These are phyloP conservation scores for Exephanes ischioxanthus DNA, from an alignment of 2,888 invertebrate species.

Conservation along the genomic window DNA sequence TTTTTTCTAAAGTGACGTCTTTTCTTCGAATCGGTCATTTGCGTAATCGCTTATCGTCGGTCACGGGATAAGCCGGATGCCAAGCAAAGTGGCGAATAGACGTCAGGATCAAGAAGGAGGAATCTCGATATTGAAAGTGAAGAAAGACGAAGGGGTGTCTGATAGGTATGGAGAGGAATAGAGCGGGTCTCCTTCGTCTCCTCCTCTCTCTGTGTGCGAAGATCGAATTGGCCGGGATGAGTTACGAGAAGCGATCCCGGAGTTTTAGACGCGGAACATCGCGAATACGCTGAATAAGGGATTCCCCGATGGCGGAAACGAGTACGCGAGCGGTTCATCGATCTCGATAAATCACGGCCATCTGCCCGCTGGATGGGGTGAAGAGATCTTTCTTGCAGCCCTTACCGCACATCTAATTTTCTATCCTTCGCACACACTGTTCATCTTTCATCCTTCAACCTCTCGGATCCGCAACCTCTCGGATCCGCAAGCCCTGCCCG, in stretches of 20 bases:
- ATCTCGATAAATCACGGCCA: conserved; percentile 75
- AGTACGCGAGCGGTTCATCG: conserved; percentile 64
- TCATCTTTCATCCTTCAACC: conserved; percentile 23
- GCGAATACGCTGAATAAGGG: conserved; percentile 72
- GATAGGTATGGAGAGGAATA: conserved; percentile 24
- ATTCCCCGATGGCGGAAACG: conserved; percentile 59
- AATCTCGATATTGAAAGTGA: conserved; percentile 65
- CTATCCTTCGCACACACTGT: background rate
- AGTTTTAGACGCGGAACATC: conserved; percentile 64
- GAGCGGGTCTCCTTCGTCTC: background rate
- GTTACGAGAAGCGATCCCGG: conserved; percentile 67
- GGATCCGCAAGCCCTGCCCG: background rate
- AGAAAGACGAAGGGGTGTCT: conserved; percentile 58
- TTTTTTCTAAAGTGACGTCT: background rate
- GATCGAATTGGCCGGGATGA: conserved; percentile 67
- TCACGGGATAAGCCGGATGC: conserved; percentile 17
- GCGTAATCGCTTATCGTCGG: conserved; percentile 35
- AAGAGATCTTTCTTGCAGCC: conserved; percentile 38
- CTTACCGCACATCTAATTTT: conserved; percentile 18
- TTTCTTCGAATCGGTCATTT: background rate
- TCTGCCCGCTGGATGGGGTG: conserved; percentile 43
- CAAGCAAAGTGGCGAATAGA: conserved; percentile 32
- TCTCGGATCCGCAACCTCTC: conserved; percentile 30
- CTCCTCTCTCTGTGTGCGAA: background rate
- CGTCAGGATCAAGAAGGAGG: conserved; percentile 38